A percentile compares a stretch with the other conserved stretches of the same genome.
These are phyloP conservation scores for Thermophis baileyi DNA, from an alignment of 2,113 vertebrate species.

Conservation along the genomic window DNA sequence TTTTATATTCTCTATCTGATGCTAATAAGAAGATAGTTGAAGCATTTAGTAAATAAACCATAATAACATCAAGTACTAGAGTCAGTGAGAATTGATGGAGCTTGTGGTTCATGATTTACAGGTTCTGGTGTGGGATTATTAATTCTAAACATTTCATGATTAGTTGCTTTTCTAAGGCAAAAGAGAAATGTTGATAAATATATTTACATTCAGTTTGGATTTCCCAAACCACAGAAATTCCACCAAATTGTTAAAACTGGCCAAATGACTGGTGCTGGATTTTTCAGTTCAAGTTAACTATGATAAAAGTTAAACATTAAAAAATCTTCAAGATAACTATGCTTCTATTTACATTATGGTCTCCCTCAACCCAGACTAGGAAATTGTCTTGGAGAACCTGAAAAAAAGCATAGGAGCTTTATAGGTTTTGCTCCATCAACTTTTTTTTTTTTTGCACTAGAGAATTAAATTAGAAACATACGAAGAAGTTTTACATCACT, in stretches of 20 bases:
- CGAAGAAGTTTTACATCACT: not conserved
- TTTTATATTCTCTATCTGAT: constrained; percentile 30
- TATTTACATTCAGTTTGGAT: constrained; percentile 59
- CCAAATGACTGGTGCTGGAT: constrained; percentile 49
- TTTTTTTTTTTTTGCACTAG: not conserved
- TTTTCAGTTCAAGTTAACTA: constrained; percentile 38
- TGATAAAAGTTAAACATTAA: not conserved
- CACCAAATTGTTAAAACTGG: constrained; percentile 55
- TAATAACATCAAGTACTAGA: constrained; percentile 45
- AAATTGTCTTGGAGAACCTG: not conserved
- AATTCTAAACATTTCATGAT: constrained; percentile 52
- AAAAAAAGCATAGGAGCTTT: not conserved
- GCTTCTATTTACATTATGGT: constrained; percentile 28
- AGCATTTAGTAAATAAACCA: constrained; percentile 33
- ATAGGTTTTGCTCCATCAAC: not conserved
- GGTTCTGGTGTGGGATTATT: constrained; percentile 45
- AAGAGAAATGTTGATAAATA: constrained; percentile 58
- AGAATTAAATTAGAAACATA: not conserved
- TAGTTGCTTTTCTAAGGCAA: constrained; percentile 51
- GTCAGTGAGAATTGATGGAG: constrained; percentile 27
- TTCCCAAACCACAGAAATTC: constrained; percentile 56
- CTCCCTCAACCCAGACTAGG: constrained; percentile 15
- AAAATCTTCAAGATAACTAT: constrained; percentile 27
- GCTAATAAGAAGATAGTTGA: constrained; percentile 35
- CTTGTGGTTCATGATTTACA: constrained; percentile 54